Evolutionary conservation across 1,140 invertebrate species (phyloP).

Genomic region (Pseudomyrmex flavicornis): DNA sequence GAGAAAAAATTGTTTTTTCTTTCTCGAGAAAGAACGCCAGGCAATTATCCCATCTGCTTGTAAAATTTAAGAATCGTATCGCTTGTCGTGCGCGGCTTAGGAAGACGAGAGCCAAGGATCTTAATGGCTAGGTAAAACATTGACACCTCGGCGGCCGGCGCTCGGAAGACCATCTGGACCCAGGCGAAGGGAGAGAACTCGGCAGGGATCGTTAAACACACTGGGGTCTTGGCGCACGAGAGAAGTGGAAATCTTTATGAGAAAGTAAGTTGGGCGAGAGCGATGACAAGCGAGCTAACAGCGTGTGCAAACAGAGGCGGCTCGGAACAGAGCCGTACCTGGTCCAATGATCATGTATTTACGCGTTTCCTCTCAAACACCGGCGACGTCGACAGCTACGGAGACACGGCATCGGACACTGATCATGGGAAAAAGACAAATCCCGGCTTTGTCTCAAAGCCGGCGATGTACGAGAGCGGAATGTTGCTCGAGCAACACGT

Average conservation of each 20-base stretch:
- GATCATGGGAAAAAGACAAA: slow-evolving; percentile 72
- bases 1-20: neutral
- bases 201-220: slow-evolving; percentile 79
- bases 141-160: slow-evolving; percentile 82
- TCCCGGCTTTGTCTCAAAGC: slow-evolving; percentile 44
- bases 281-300: slow-evolving; percentile 84
- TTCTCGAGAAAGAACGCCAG: neutral
- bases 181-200: slow-evolving; percentile 65
- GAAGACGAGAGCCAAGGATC: slow-evolving; percentile 76
- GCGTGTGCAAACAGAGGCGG: slow-evolving; percentile 82
- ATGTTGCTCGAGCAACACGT: slow-evolving; percentile 31
- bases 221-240: slow-evolving; percentile 72
- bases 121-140: slow-evolving; percentile 84
- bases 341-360: slow-evolving; percentile 81
- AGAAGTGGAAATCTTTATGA: slow-evolving; percentile 77
- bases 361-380: slow-evolving; percentile 83
- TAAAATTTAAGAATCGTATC: slow-evolving; percentile 39
- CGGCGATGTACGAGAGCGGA: slow-evolving; percentile 34
- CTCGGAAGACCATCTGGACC: slow-evolving; percentile 75
- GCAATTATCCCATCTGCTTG: slow-evolving; percentile 23
- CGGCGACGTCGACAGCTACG: slow-evolving; percentile 66
- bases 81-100: slow-evolving; percentile 43
- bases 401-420: slow-evolving; percentile 64
- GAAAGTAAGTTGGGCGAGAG: slow-evolving; percentile 80
- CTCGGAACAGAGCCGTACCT: slow-evolving; percentile 78